Evolutionary conservation across 1,140 invertebrate genomes (phyloP).

Genomic region (Sinella curviseta): DNA sequence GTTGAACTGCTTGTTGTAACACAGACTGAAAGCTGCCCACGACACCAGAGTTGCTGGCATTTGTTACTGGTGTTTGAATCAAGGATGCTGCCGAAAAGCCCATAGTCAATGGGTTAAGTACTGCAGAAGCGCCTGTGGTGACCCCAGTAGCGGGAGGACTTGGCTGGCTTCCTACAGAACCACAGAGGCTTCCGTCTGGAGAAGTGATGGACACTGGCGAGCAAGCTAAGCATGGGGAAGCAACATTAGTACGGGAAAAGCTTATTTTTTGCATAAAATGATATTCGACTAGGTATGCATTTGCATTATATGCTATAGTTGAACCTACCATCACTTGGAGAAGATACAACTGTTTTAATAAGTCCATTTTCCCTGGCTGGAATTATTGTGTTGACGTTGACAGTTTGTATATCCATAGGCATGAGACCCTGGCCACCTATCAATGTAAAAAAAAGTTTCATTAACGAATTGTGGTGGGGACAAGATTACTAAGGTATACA

Average conservation of each 20-base stretch:
- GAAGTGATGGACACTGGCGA: neutral
- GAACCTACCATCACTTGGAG: neutral
- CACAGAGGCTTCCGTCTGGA: neutral
- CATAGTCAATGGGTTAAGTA: neutral
- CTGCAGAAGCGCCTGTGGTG: neutral
- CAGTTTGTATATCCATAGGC: conserved; percentile 20
- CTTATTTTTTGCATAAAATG: too few relatives aligned
- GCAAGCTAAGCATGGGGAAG: neutral
- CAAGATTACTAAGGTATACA: too few relatives aligned
- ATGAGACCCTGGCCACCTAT: neutral
- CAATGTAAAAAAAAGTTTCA: neutral
- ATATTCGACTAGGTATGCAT: neutral
- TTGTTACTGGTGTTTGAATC: neutral
- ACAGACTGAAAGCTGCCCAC: conserved; percentile 10
- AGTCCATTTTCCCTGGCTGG: neutral
- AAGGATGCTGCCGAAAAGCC: neutral
- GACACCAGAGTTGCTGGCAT: neutral
- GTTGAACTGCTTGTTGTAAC: neutral
- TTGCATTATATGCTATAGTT: neutral
- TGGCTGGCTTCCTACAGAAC: neutral
- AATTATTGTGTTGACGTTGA: neutral
- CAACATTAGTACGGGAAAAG: too few relatives aligned
- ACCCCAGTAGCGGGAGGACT: neutral
- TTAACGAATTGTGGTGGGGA: too few relatives aligned
- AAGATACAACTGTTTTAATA: neutral